Conservation (phyloP, 2,113 vertebrate genomes). For the Numenius arquata region DNA sequence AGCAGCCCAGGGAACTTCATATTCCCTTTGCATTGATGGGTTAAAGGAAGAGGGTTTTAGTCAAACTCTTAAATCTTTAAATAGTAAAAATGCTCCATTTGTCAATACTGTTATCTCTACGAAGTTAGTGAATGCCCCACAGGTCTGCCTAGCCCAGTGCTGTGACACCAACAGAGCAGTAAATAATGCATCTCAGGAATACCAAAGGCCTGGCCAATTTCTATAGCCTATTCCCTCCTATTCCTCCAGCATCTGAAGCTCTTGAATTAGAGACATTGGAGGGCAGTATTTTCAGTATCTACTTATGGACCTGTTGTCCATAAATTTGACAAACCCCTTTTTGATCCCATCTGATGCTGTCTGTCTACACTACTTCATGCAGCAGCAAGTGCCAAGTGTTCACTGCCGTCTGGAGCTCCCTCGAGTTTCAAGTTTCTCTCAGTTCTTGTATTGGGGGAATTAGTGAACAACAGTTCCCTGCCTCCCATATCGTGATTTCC, state of each 20-base stretch:
- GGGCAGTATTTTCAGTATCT: background rate
- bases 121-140: background rate
- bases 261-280: background rate
- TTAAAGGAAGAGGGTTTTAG: background rate
- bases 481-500: background rate
- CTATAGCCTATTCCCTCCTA: background rate
- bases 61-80: background rate
- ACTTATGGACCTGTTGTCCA: background rate
- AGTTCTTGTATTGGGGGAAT: background rate
- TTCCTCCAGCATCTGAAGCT: background rate
- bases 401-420: fast-evolving
- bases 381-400: background rate
- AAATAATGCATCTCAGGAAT: background rate
- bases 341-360: background rate
- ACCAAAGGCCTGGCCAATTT: background rate
- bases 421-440: background rate
- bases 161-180: background rate
- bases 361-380: background rate
- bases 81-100: background rate
- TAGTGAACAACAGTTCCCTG: background rate
- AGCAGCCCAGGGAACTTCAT: background rate
- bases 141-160: too few relatives aligned
- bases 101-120: background rate
- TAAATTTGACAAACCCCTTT: background rate
- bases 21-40: background rate